Percentiles rank a stretch among this genome's conserved stretches.
Conservation (phyloP, 1,140 invertebrate genomes). For the Drosophila athabasca region DNA sequence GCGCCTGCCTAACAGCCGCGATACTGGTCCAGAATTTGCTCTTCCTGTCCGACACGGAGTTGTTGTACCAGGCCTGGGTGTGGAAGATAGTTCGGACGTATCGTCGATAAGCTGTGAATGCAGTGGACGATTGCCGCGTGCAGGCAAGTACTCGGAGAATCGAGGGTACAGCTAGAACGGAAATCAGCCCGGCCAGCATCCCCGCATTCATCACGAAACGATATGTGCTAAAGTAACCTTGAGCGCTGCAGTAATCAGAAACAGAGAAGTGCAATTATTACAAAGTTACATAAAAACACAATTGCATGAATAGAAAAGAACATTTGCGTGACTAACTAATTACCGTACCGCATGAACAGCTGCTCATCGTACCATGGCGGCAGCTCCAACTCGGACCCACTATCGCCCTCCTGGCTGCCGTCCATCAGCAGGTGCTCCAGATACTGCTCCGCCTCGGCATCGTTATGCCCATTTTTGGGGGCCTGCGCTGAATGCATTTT, state of each 20-base stretch:
- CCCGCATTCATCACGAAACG: conserved; percentile 86
- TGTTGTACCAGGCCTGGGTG: conserved; percentile 89
- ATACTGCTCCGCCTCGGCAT: conserved; percentile 42
- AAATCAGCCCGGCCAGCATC: conserved; percentile 87
- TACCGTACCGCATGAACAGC: conserved; percentile 85
- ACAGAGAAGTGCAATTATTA: neutral
- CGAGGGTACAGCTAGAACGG: conserved; percentile 87
- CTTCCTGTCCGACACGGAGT: conserved; percentile 81
- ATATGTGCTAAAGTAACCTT: conserved; percentile 87
- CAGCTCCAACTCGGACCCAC: conserved; percentile 75
- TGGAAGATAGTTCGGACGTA: conserved; percentile 90
- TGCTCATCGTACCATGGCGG: conserved; percentile 86
- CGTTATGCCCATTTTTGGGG: conserved; percentile 29
- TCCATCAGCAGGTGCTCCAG: conserved; percentile 64
- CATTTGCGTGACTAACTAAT: neutral
- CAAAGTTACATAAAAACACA: neutral
- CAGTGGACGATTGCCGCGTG: conserved; percentile 87
- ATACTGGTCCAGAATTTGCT: conserved; percentile 87
- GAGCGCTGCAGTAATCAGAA: conserved; percentile 85
- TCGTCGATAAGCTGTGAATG: conserved; percentile 88
- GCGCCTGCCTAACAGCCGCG: conserved; percentile 87
- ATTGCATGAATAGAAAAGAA: neutral
- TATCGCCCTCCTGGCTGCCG: conserved; percentile 74
- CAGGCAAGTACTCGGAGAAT: conserved; percentile 87
- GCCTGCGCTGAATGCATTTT: conserved; percentile 41